These are phyloP conservation scores for Eubasilissa regina DNA, from an alignment of 1,140 invertebrate genomes.

Conservation along the genomic window DNA sequence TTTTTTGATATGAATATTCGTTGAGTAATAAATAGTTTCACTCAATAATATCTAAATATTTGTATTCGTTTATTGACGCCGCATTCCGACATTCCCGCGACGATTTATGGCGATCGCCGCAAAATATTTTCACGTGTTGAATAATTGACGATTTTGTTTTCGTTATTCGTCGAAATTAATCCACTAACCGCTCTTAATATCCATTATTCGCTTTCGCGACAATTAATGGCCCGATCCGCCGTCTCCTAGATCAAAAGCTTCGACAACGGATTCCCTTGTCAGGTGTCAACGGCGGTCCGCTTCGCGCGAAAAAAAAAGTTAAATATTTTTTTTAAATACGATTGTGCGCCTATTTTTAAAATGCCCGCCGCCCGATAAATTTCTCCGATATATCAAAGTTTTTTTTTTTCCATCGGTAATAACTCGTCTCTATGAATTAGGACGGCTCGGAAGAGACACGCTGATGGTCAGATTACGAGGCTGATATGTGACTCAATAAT, in stretches of 20 bases:
- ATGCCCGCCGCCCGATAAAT: neutral
- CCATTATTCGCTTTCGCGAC: neutral
- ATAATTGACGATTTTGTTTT: constrained; percentile 19
- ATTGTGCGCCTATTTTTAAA: neutral
- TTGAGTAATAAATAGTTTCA: neutral
- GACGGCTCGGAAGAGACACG: neutral
- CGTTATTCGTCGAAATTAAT: constrained; percentile 6
- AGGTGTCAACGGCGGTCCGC: constrained; percentile 26
- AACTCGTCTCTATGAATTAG: neutral
- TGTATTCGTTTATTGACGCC: neutral
- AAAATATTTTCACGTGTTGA: constrained; percentile 4
- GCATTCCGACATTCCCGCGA: constrained; percentile 21
- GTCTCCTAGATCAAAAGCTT: constrained; percentile 28
- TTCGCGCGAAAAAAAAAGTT: constrained; percentile 14
- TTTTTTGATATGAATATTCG: no score
- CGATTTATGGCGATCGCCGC: neutral
- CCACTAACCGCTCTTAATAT: neutral
- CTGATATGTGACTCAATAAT: constrained; percentile 34
- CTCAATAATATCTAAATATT: neutral
- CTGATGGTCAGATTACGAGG: neutral
- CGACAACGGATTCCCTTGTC: constrained; percentile 2
- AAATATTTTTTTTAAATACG: neutral
- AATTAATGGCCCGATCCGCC: constrained; percentile 4
- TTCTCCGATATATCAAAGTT: neutral
- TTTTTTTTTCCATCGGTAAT: constrained; percentile 6